phyloP scores from a whole-genome alignment of 2,888 invertebrate genomes.

The Drosophila ustulata region DNA sequence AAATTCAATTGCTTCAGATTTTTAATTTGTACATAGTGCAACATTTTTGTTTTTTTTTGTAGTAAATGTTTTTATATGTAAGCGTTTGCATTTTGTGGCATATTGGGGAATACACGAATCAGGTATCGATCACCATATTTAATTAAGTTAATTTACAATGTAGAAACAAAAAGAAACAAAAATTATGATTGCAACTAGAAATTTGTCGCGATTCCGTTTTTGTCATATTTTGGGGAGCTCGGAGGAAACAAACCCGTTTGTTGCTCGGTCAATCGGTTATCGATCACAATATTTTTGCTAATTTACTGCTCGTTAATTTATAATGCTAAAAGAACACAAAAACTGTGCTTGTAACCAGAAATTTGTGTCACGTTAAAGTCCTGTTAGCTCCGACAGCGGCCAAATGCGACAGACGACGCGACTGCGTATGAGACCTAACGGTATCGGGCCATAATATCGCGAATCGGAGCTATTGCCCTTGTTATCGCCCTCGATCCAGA shows the following conservation, averaged over 20 bases:
- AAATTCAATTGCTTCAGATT: conserved; percentile 19
- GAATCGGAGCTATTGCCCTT: conserved; percentile 94
- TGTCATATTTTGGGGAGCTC: neutral
- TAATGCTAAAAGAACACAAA: conserved; percentile 21
- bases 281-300: conserved; percentile 14
- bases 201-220: neutral
- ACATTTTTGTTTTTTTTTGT: neutral
- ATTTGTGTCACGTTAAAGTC: conserved; percentile 32
- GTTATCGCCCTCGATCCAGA: conserved; percentile 98
- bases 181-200: too few relatives aligned
- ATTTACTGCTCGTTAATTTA: conserved; percentile 35
- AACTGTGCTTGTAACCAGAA: conserved; percentile 20
- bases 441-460: conserved; percentile 94
- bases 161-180: too few relatives aligned
- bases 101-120: too few relatives aligned
- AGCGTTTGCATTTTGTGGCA: neutral
- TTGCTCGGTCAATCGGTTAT: neutral
- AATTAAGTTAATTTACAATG: too few relatives aligned
- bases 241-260: neutral
- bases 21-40: neutral
- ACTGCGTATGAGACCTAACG: conserved; percentile 92
- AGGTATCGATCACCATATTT: neutral
- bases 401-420: conserved; percentile 93
- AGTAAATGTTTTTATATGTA: conserved; percentile 14
- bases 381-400: conserved; percentile 86